A percentile compares a stretch with the other conserved stretches of the same genome.
Conservation (phyloP, 2,113 vertebrate genomes). For the Nerophis ophidion region DNA sequence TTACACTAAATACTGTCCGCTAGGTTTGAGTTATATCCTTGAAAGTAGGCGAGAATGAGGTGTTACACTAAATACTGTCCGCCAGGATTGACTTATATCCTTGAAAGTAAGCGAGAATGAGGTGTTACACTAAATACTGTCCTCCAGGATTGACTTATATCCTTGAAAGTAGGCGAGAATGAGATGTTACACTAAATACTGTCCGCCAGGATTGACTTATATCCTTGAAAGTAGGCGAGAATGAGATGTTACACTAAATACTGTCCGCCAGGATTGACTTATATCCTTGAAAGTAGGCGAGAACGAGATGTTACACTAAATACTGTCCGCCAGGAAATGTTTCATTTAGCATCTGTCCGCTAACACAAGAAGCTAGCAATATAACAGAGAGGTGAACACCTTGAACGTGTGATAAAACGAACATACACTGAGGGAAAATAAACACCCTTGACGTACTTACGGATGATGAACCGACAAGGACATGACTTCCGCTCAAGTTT, state of each 20-base stretch:
- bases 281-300: too few relatives aligned
- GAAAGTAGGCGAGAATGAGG: too few relatives aligned
- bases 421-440: conserved; percentile 10
- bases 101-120: too few relatives aligned
- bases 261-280: neutral
- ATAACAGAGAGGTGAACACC: too few relatives aligned
- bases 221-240: too few relatives aligned
- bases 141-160: too few relatives aligned
- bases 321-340: neutral
- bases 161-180: too few relatives aligned
- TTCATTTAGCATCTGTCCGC: neutral
- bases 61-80: neutral
- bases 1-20: neutral
- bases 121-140: neutral
- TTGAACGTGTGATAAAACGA: too few relatives aligned
- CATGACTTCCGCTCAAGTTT: too few relatives aligned
- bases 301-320: neutral
- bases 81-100: too few relatives aligned
- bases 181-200: neutral
- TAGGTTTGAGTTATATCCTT: too few relatives aligned
- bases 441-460: conserved; percentile 61
- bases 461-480: conserved; percentile 1
- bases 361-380: conserved; percentile 34
- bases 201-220: neutral
- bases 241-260: neutral